Evolutionary conservation across 2,888 invertebrate genomes (phyloP).

Genomic region (Lasioglossum zephyrum): DNA sequence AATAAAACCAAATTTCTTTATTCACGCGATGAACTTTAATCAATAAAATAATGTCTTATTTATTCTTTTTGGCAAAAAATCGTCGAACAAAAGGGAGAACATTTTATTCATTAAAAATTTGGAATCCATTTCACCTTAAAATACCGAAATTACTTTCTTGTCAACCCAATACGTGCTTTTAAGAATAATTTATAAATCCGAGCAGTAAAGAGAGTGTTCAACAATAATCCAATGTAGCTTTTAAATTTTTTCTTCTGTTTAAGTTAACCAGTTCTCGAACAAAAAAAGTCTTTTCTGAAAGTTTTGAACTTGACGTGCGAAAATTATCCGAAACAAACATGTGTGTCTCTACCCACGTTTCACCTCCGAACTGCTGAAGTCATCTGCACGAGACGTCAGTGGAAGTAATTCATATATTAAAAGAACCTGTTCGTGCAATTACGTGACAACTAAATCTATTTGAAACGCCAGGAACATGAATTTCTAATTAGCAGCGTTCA

Average conservation of each 20-base stretch:
- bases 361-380: background rate
- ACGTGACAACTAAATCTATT: background rate
- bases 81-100: too few relatives aligned
- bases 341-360: background rate
- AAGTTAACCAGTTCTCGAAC: background rate
- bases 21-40: too few relatives aligned
- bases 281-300: background rate
- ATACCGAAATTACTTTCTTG: too few relatives aligned
- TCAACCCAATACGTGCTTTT: too few relatives aligned
- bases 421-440: background rate
- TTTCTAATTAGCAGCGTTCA: background rate
- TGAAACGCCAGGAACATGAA: too few relatives aligned
- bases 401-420: background rate
- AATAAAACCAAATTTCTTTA: too few relatives aligned
- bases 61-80: too few relatives aligned
- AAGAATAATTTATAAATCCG: too few relatives aligned
- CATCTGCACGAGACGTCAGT: background rate
- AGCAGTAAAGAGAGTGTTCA: too few relatives aligned
- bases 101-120: too few relatives aligned
- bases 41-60: too few relatives aligned
- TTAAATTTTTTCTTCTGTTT: background rate
- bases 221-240: background rate
- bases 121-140: too few relatives aligned
- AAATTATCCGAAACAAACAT: background rate
- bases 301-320: background rate